Evolutionary conservation across 2,888 invertebrate genomes (phyloP).

Genomic region (Synergus umbraculus): DNA sequence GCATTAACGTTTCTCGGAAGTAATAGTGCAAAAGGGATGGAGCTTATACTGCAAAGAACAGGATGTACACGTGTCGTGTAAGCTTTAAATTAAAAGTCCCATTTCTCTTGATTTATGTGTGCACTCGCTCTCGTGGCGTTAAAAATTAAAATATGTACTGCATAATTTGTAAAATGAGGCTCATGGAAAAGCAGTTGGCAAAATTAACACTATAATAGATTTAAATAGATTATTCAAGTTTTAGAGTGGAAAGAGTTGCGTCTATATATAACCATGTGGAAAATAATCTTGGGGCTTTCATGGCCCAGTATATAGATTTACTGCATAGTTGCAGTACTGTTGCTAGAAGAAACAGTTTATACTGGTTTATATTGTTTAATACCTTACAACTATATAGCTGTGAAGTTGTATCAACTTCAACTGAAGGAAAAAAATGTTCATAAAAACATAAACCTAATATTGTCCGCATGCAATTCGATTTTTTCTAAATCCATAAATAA

Average conservation of each 20-base stretch:
- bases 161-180: not conserved
- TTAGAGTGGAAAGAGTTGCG: not conserved
- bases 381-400: too few species aligned
- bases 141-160: not conserved
- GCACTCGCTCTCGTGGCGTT: not conserved
- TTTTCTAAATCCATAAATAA: too few species aligned
- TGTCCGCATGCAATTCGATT: too few species aligned
- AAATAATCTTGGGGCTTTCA: too few species aligned
- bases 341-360: too few species aligned
- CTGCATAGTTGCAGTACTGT: too few species aligned
- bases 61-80: slow-evolving; percentile 29
- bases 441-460: too few species aligned
- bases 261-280: too few species aligned
- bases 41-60: slow-evolving; percentile 23
- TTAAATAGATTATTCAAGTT: not conserved
- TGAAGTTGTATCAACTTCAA: too few species aligned
- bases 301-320: too few species aligned
- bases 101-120: slow-evolving; percentile 19
- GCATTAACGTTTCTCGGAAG: slow-evolving; percentile 14
- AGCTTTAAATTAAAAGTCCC: slow-evolving; percentile 35
- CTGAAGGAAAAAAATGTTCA: too few species aligned
- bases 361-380: too few species aligned
- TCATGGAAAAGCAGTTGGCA: not conserved
- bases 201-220: not conserved
- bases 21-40: slow-evolving; percentile 1